Evolutionary conservation across 2,888 invertebrate genomes (phyloP).

Genomic region (Zygogramma bicolorata): DNA sequence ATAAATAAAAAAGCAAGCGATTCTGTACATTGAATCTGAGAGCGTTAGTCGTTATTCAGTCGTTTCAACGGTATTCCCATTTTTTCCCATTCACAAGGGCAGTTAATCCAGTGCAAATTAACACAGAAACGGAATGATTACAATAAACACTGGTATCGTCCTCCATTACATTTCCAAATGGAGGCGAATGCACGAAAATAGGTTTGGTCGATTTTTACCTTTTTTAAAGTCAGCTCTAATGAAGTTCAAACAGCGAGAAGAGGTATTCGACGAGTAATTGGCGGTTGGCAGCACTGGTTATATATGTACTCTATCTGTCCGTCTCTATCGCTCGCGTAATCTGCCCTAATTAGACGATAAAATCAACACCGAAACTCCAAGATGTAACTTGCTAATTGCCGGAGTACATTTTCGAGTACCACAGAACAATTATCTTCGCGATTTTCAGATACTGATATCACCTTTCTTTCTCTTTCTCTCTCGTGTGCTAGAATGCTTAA

Average conservation of each 20-base stretch:
- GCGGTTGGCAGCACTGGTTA: neutral
- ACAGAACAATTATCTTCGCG: neutral
- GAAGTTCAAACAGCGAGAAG: conserved; percentile 49
- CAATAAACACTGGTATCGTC: neutral
- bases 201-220: conserved; percentile 4
- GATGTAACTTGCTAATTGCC: conserved; percentile 50
- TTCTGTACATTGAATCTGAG: too few species aligned
- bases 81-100: too few species aligned
- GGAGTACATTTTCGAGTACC: neutral
- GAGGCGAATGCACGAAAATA: conserved; percentile 1
- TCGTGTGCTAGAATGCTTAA: too few species aligned
- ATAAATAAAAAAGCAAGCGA: too few species aligned
- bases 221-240: conserved; percentile 49
- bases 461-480: too few species aligned
- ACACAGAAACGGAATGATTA: neutral
- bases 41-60: too few species aligned
- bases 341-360: conserved; percentile 63
- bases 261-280: conserved; percentile 21
- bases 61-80: too few species aligned
- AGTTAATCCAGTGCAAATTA: neutral
- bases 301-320: conserved; percentile 10
- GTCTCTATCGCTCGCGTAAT: conserved; percentile 49
- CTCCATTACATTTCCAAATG: neutral
- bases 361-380: conserved; percentile 59
- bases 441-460: neutral